These are phyloP conservation scores for Cotesia typhae DNA, from an alignment of 1,140 invertebrate genomes.

Conservation along the genomic window DNA sequence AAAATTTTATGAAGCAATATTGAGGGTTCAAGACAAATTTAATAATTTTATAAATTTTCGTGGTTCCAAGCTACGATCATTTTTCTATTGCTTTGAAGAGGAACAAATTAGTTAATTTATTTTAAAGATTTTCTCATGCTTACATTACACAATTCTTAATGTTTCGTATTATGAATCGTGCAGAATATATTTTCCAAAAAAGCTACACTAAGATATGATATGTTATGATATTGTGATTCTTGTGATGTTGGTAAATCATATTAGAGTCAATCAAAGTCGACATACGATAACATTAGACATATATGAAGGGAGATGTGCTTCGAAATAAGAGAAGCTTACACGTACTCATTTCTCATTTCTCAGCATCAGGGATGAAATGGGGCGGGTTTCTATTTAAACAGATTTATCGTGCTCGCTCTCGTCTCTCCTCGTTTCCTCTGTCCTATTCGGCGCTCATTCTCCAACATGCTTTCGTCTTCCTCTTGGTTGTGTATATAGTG, in stretches of 20 bases:
- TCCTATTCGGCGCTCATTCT: background rate
- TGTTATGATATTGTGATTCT: background rate
- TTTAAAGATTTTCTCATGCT: too few relatives aligned
- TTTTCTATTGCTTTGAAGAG: too few relatives aligned
- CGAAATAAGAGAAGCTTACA: conserved; percentile 15
- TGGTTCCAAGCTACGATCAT: too few relatives aligned
- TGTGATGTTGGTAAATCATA: conserved; percentile 7
- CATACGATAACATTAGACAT: background rate
- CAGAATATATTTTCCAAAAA: too few relatives aligned
- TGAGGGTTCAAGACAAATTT: too few relatives aligned
- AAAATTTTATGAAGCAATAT: too few relatives aligned
- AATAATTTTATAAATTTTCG: too few relatives aligned
- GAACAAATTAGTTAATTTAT: too few relatives aligned
- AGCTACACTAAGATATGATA: background rate
- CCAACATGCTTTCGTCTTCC: background rate
- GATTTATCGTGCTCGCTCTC: background rate
- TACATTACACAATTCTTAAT: too few relatives aligned
- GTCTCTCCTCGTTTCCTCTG: background rate
- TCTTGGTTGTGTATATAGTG: background rate
- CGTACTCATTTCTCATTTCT: background rate
- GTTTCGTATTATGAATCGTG: too few relatives aligned
- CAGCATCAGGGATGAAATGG: conserved; percentile 18
- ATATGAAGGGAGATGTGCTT: background rate
- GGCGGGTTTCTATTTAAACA: conserved; percentile 27
- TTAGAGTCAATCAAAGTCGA: conserved; percentile 17